Percentiles rank a stretch among this genome's conserved stretches.
phyloP scores from a whole-genome alignment of 2,888 invertebrate genomes.

The Elegia similella region DNA sequence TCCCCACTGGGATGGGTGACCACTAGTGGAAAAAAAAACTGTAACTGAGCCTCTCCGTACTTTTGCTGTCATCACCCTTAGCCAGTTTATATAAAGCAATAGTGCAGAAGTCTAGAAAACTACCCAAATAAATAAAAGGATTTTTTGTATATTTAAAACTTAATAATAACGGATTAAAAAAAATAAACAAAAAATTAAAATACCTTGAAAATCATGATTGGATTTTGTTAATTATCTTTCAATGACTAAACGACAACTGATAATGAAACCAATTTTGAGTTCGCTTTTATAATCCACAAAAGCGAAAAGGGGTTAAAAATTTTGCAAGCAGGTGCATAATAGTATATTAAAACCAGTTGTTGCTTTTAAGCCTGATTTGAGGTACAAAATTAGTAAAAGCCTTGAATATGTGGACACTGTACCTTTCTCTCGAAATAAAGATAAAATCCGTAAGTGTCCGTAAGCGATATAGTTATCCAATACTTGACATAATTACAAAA shows the following conservation, averaged over 20 bases:
- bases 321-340: constrained; percentile 18
- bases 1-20: too few relatives aligned
- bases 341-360: constrained; percentile 19
- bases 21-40: too few relatives aligned
- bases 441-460: constrained; percentile 10
- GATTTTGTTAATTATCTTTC: constrained; percentile 17
- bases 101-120: too few relatives aligned
- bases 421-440: constrained; percentile 16
- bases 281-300: constrained; percentile 18
- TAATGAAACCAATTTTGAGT: constrained; percentile 3
- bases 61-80: too few relatives aligned
- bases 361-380: constrained; percentile 12
- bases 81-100: too few relatives aligned
- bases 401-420: constrained; percentile 12
- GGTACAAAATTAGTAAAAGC: constrained; percentile 15
- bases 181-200: background rate
- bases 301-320: constrained; percentile 10
- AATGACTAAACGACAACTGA: constrained; percentile 17
- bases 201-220: constrained; percentile 46
- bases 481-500: constrained; percentile 9
- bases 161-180: too few relatives aligned
- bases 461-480: constrained; percentile 11
- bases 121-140: too few relatives aligned
- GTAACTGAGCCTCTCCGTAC: too few relatives aligned
- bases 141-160: too few relatives aligned